Conservation (phyloP, 2,888 invertebrate genomes). For the Xanthia icteritia region DNA sequence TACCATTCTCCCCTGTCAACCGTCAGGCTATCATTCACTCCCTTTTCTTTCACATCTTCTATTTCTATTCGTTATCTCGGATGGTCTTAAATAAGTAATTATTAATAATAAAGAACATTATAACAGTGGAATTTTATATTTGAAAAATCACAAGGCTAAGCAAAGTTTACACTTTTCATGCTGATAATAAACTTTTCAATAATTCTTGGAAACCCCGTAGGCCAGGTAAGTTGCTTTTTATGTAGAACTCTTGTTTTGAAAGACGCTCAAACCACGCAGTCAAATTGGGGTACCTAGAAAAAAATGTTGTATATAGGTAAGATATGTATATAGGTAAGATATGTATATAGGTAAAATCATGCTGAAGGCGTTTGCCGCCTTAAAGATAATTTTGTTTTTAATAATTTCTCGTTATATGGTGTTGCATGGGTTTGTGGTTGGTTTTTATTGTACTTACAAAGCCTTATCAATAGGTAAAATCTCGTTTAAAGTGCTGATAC, state of each 20-base stretch:
- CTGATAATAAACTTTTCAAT: slow-evolving; percentile 41
- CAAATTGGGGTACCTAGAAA: slow-evolving; percentile 78
- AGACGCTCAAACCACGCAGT: slow-evolving; percentile 74
- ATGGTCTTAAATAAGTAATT: not conserved
- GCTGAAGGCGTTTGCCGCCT: not conserved
- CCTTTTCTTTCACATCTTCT: no score
- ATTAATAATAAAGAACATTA: not conserved
- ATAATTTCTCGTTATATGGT: not conserved
- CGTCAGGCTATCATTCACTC: no score
- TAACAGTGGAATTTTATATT: not conserved
- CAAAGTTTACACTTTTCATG: slow-evolving; percentile 11
- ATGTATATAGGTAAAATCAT: no score
- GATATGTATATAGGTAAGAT: no score
- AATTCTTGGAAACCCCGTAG: slow-evolving; percentile 58
- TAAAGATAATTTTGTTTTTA: not conserved
- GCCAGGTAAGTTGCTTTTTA: slow-evolving; percentile 71
- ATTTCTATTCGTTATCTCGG: no score
- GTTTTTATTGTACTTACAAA: slow-evolving; percentile 70
- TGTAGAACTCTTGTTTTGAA: slow-evolving; percentile 76
- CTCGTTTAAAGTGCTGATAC: slow-evolving; percentile 84
- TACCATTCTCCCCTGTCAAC: not conserved
- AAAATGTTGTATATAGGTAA: slow-evolving; percentile 58
- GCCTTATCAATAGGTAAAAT: slow-evolving; percentile 75
- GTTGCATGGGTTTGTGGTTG: not conserved
- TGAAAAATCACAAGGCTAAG: not conserved